These are phyloP conservation scores for Lepetodrilus schrolli DNA, from an alignment of 2,888 invertebrate genomes.

Conservation along the genomic window DNA sequence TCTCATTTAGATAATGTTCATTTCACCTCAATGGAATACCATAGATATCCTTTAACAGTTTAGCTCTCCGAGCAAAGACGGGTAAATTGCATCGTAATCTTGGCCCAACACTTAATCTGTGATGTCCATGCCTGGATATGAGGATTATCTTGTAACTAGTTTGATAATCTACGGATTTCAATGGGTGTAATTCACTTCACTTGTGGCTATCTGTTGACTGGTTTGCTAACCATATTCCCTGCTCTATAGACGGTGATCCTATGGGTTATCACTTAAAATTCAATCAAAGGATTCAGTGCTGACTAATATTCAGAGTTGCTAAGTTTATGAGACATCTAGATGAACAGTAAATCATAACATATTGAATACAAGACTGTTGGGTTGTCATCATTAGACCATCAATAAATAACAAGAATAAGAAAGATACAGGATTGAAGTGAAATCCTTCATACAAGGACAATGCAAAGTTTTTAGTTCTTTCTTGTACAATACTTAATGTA, in stretches of 20 bases:
- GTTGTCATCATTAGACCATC: too few species aligned
- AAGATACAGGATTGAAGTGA: too few species aligned
- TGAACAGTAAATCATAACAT: too few species aligned
- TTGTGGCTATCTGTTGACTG: background rate
- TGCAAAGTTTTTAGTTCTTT: too few species aligned
- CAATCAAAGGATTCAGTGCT: background rate
- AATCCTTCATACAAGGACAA: too few species aligned
- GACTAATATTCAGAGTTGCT: background rate
- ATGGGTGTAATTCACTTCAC: background rate
- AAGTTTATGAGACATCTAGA: background rate
- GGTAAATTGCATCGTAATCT: background rate
- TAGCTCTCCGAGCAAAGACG: background rate
- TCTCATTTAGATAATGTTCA: background rate
- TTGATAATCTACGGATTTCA: background rate
- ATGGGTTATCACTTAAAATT: slow-evolving; percentile 7
- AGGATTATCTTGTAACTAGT: slow-evolving; percentile 3
- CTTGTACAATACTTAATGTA: too few species aligned
- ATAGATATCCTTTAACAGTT: background rate
- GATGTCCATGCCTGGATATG: background rate
- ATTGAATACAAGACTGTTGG: too few species aligned
- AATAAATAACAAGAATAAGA: too few species aligned
- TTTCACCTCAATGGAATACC: background rate
- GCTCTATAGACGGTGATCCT: too few species aligned
- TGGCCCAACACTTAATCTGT: background rate
- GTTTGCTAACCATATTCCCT: too few species aligned